Conservation (phyloP, 2,888 invertebrate species). For the Heteropelma amictum region DNA sequence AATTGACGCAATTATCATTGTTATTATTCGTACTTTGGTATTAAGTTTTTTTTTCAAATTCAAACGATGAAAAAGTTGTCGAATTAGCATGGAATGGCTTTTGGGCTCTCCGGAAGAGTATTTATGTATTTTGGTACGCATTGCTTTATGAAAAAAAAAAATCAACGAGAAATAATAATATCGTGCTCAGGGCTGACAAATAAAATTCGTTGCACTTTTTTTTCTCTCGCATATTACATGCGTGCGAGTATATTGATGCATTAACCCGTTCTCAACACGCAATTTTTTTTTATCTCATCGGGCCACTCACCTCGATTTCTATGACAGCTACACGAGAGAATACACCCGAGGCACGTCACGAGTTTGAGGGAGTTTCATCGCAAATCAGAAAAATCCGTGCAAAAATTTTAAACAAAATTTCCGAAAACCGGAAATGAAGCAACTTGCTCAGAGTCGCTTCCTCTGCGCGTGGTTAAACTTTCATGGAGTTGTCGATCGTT, state of each 20-base stretch:
- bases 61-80: neutral
- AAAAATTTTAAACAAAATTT: neutral
- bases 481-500: no score
- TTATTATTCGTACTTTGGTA: no score
- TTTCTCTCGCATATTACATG: neutral
- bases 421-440: no score
- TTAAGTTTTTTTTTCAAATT: neutral
- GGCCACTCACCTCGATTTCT: slow-evolving; percentile 46
- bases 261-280: slow-evolving; percentile 23
- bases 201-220: slow-evolving; percentile 24
- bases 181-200: neutral
- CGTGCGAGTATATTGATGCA: slow-evolving; percentile 15
- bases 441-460: no score
- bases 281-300: slow-evolving; percentile 33
- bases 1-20: no score
- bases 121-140: no score
- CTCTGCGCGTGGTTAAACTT: no score
- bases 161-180: neutral
- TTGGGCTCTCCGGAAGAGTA: no score
- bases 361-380: slow-evolving; percentile 6
- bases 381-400: neutral
- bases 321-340: neutral
- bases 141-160: slow-evolving; percentile 2
- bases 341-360: slow-evolving; percentile 16
- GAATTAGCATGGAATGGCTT: no score